Percentiles rank a stretch among this genome's conserved stretches.
Conservation (phyloP, 2,888 invertebrate species). For the Spatulosminthurus flaviceps region DNA sequence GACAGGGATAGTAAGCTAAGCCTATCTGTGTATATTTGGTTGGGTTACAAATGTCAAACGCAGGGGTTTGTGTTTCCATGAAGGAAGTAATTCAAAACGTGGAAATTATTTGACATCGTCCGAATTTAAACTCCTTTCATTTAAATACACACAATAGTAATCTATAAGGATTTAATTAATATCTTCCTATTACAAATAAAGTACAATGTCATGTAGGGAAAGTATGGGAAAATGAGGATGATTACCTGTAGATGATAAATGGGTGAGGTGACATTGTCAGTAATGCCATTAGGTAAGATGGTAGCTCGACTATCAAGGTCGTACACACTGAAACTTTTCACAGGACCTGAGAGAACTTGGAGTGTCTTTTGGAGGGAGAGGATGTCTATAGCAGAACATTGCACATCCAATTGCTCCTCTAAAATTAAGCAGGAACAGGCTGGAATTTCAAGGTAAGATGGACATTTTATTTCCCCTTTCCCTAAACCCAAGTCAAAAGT, state of each 20-base stretch:
- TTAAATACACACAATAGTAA: neutral
- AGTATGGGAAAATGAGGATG: too few species aligned
- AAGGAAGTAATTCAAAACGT: too few species aligned
- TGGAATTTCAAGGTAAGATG: slow-evolving; percentile 64
- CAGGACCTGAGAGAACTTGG: slow-evolving; percentile 65
- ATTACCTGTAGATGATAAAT: slow-evolving; percentile 77
- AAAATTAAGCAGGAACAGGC: slow-evolving; percentile 89
- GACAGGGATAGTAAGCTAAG: slow-evolving; percentile 18
- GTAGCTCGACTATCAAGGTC: slow-evolving; percentile 85
- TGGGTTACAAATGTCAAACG: slow-evolving; percentile 35
- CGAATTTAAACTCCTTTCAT: neutral
- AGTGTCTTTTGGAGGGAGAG: slow-evolving; percentile 61
- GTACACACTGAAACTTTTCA: slow-evolving; percentile 88
- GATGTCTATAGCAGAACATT: slow-evolving; percentile 63
- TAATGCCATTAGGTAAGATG: slow-evolving; percentile 78
- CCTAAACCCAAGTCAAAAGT: slow-evolving; percentile 51
- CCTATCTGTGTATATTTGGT: slow-evolving; percentile 25
- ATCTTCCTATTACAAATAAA: too few species aligned
- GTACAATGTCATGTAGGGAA: too few species aligned
- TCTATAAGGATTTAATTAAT: too few species aligned
- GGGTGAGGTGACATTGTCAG: slow-evolving; percentile 73
- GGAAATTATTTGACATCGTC: too few species aligned
- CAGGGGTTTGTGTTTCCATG: slow-evolving; percentile 35
- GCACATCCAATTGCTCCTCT: slow-evolving; percentile 67
- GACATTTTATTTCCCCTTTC: slow-evolving; percentile 64